Evolutionary conservation across 2,113 vertebrate species (phyloP).

Genomic region (Indicator maculatus): DNA sequence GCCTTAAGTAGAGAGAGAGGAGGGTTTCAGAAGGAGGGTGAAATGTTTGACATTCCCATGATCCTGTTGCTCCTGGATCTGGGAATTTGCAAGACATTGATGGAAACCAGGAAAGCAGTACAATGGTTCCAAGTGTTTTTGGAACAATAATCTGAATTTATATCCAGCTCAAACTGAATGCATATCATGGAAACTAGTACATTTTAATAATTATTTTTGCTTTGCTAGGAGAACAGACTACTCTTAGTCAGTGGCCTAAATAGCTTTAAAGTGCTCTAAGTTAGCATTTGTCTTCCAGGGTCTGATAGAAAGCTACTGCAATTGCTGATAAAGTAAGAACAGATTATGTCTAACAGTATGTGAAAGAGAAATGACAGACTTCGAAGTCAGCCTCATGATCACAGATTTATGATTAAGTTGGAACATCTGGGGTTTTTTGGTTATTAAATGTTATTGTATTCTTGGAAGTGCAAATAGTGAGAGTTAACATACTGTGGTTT

Average conservation of each 20-base stretch:
- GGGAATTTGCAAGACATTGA: neutral
- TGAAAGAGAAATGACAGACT: neutral
- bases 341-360: neutral
- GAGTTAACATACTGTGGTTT: neutral
- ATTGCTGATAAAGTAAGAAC: neutral
- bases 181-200: neutral
- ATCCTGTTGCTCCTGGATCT: neutral
- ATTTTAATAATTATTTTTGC: neutral
- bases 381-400: neutral
- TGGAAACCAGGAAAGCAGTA: neutral
- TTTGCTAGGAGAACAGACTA: neutral
- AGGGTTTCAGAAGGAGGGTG: neutral
- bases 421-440: neutral
- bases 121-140: neutral
- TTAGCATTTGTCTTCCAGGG: neutral
- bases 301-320: neutral
- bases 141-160: neutral
- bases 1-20: neutral
- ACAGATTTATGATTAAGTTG: neutral
- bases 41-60: fast-evolving
- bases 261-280: neutral
- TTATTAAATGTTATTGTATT: neutral
- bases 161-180: neutral
- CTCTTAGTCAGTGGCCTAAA: neutral
- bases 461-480: neutral